A percentile compares a stretch with the other conserved stretches of the same genome.
Evolutionary conservation across 2,888 invertebrate species (phyloP).

Genomic region (Byasa hedistus): DNA sequence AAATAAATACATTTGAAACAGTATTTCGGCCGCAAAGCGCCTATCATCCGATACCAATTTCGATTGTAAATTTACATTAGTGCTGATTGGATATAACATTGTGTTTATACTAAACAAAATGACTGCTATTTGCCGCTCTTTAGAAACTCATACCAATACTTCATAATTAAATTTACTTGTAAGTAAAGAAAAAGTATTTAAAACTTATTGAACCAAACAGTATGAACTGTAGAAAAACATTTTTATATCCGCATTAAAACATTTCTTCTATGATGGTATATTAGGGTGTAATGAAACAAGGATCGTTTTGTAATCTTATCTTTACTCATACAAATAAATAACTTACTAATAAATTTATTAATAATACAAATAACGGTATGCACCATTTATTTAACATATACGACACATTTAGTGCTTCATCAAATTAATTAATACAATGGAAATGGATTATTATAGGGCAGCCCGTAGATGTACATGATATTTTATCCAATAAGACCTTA

Average conservation of each 20-base stretch:
- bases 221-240: not conserved
- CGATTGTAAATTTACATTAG: not conserved
- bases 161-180: not conserved
- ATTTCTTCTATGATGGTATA: not conserved
- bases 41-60: not conserved
- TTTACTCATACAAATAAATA: not conserved
- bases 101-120: not conserved
- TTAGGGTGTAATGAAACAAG: not conserved
- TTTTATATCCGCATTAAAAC: not conserved
- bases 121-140: not conserved
- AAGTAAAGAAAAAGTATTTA: not conserved
- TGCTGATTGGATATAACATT: no score
- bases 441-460: no score
- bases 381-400: not conserved
- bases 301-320: not conserved
- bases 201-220: no score
- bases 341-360: not conserved
- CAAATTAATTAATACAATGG: no score
- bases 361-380: not conserved
- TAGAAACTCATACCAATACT: not conserved
- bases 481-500: not conserved
- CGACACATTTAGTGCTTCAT: not conserved
- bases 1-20: not conserved
- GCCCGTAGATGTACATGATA: not conserved
- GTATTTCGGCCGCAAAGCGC: not conserved